Base-by-base conservation (phyloP, 2,888 invertebrate species). In the Rhamphomyia laevipes region DNA sequence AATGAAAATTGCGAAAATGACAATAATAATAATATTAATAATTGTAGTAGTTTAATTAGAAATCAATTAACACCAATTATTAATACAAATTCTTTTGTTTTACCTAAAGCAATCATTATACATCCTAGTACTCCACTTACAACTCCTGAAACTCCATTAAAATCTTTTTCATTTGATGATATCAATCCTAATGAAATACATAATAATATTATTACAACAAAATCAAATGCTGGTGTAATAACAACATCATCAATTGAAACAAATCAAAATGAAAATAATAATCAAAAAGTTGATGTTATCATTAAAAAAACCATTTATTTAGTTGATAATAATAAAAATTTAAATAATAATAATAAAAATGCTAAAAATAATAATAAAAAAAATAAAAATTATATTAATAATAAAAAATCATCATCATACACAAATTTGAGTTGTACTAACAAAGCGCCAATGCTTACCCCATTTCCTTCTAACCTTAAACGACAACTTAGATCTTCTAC, bases 401-500 rank as follows among this genome's bases (percentile, higher is more conserved):
- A 33, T 43, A 47, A 52, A 47, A 45, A 40, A 42, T 52, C 53
- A 52, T 46, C 54, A 55, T 55, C 52, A 51, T 53, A 51, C 50
- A 51, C 53, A 45, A 51, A 45, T 54, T 45, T 46, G 43, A 51
- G 46, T 35, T 51, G 56, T 60, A 61, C 59, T 69, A 67, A 67
- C 63, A 61, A 62, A 63, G 59, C 66, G 63, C 64, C 67, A 64
- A 63, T 68, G 71, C 70, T 70, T 70, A 67, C 65, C 61, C 67
- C 68, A 64, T 63, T 62, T 60, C 62, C 59, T 58, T 63, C 58
- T 59, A 57, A 56, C 64, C 64, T 62, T 55, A 58, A 60, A 62
- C 57, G 61, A 48, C 55, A 42, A 58, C 59, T 58, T 61, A 67
- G 67, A 61, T 67, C 64, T 60, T 57, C 57, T 65, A 55, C 58